Base-by-base conservation (phyloP, 2,797 vertebrate species). In the Remorina albescens region DNA sequence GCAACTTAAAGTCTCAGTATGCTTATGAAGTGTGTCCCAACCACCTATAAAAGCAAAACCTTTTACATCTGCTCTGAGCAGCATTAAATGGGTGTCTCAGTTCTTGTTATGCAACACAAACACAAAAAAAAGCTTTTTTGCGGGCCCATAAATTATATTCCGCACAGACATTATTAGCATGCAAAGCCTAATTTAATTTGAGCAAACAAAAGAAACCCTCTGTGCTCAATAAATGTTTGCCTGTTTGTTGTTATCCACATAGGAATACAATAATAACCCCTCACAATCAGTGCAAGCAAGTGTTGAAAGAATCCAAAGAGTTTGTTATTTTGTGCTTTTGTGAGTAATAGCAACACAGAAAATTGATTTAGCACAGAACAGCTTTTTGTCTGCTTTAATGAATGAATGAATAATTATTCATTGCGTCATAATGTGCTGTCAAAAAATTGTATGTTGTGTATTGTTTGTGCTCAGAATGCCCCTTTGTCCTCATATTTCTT, bases 191-290 rank as follows among this genome's bases (percentile, higher is more conserved):
- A 39, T 53, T 75, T 1, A 1, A 63, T 78, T 8, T 62, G 8
- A 71, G 25, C 21, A 19, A 67, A 36, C 21, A 6, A 56, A 67
- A 54, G 23, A 36, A 46, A 12, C 4, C 28, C 28, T 30, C 42
- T 54, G 15, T 61, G 25, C 10, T 18, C 6, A 21, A 21, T 28
- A 55, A 13, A 13, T 37, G 25, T 71, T 42, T 23, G 15, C 8
- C 16, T 64, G 41, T 60, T 56, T 61, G 49, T 41, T 44, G 25
- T 25, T 12, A 41, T 23, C 16, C 51, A 25, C 46, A 25, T 21
- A n/a, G 21, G 15, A 39, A 67, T 39, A 60, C 41, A 49, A 39
- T 58, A 50, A 36, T 64, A 46, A 62, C 51, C 15, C 23, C 49
- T 57, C 13, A 13, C 18, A 65, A 37, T 59, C 15, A 4, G 54